A percentile compares a stretch with the other conserved stretches of the same genome.
These are phyloP conservation scores for Amphiprion clarkii DNA, from an alignment of 2,797 vertebrate genomes.

Conservation along the genomic window DNA sequence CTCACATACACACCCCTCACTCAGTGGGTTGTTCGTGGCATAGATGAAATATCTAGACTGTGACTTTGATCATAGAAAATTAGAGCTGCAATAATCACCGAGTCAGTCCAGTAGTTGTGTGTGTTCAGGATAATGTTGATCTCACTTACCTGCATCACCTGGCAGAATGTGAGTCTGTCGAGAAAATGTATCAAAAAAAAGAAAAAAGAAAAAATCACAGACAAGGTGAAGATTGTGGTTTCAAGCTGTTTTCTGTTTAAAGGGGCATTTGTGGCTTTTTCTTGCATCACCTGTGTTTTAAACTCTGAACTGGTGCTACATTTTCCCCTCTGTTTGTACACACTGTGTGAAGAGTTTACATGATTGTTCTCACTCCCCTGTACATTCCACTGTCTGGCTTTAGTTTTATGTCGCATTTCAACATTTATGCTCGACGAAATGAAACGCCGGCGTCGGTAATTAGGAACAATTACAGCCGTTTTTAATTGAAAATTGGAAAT, in stretches of 20 bases:
- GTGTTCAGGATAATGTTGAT: constrained; percentile 67
- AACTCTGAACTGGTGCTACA: constrained; percentile 83
- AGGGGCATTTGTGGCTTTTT: constrained; percentile 46
- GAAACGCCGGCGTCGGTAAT: neutral
- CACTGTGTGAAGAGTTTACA: constrained; percentile 68
- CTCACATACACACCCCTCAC: constrained; percentile 45
- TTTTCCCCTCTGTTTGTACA: constrained; percentile 69
- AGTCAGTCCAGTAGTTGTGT: constrained; percentile 78
- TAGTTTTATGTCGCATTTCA: constrained; percentile 27
- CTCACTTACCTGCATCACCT: constrained; percentile 51
- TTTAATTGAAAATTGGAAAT: constrained; percentile 8
- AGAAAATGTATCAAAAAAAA: constrained; percentile 36
- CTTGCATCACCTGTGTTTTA: constrained; percentile 55
- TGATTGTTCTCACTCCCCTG: constrained; percentile 22
- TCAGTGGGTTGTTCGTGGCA: constrained; percentile 65
- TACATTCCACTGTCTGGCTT: constrained; percentile 45
- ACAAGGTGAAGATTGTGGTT: constrained; percentile 61
- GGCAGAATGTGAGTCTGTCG: constrained; percentile 60
- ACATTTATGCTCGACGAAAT: constrained; percentile 10
- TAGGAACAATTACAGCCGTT: neutral
- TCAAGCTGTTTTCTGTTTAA: constrained; percentile 53
- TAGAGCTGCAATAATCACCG: constrained; percentile 84
- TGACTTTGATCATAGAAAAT: constrained; percentile 77
- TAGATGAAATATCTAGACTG: constrained; percentile 77
- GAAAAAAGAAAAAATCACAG: constrained; percentile 35